Conservation (phyloP, 2,113 vertebrate species). For the Myiozetetes cayanensis region DNA sequence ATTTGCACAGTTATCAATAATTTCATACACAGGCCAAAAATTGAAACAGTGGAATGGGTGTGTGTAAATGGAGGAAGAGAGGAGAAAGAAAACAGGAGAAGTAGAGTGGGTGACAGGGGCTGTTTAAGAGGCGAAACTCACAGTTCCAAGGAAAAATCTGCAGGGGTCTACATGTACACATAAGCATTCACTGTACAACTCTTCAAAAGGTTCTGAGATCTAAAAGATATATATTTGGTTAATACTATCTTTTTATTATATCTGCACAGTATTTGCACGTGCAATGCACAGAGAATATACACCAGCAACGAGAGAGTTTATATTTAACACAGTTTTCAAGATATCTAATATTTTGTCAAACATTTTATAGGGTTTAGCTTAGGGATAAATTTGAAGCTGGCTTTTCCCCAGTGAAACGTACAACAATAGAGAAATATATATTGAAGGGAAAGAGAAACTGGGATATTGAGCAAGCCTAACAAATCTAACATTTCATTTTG, state of each 20-base stretch:
- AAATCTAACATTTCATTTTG: constrained; percentile 67
- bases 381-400: constrained; percentile 72
- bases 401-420: constrained; percentile 64
- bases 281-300: constrained; percentile 29
- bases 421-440: constrained; percentile 64
- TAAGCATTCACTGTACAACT: background rate
- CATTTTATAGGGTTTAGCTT: constrained; percentile 72
- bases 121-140: background rate
- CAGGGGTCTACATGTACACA: background rate
- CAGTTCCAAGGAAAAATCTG: constrained; percentile 36
- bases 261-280: constrained; percentile 15
- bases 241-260: constrained; percentile 25
- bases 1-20: background rate
- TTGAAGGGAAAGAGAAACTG: constrained; percentile 45
- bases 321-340: constrained; percentile 64
- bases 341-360: constrained; percentile 72
- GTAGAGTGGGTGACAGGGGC: background rate
- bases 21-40: background rate
- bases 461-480: constrained; percentile 64
- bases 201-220: constrained; percentile 56
- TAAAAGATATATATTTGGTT: constrained; percentile 37
- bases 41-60: background rate
- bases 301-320: constrained; percentile 50
- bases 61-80: background rate
- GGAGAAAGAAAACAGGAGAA: background rate